Evolutionary conservation across 1,140 invertebrate species (phyloP), one percentile per base, ranked within the genome.

Genomic region (Macrobrachium rosenbergii): DNA sequence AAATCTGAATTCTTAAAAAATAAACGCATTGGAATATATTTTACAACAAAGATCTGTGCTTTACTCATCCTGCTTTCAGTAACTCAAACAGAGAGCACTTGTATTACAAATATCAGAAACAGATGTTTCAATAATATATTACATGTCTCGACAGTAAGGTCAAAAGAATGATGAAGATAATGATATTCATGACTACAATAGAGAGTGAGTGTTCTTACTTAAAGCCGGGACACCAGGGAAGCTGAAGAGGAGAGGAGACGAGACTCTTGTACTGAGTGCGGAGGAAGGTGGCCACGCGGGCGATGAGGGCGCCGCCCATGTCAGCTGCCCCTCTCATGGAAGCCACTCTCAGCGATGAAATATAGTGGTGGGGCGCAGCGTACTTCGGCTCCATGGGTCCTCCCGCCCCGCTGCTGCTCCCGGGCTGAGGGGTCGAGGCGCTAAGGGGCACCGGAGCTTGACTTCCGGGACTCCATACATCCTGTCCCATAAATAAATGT

Each of bases 281-380:
- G 59, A 90, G 83, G 67, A 90, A 90, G 80, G 89, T 87, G 7
- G 89, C 89, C 2, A 90, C 89, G 12, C 89, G 72, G 14, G 89
- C 89, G 73, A 90, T 87, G 21, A 90, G 81, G 28, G 89, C 89
- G 16, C 89, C 87, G 28, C 89, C 89, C 89, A 90, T 90, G 73
- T 90, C 89, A 19, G 87, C 89, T 10, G 87, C 88, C 21, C 89
- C 89, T 16, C 89, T 58, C 89, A 90, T 90, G 80, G 89, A 90
- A 8, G 89, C 87, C 60, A 90, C 89, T 52, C 89, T 69, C 80
- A 90, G 77, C 59, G 89, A 90, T 52, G 89, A 90, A 28, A 90
- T 88, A 69, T 90, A 90, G 81, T 90, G 89, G 75, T 90, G 89
- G 19, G 89, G 89, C 16, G 83, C 83, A 23, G 73, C 67, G 76